Evolutionary conservation across 1,140 invertebrate genomes (phyloP).

Genomic region (Bombus sibiricus): DNA sequence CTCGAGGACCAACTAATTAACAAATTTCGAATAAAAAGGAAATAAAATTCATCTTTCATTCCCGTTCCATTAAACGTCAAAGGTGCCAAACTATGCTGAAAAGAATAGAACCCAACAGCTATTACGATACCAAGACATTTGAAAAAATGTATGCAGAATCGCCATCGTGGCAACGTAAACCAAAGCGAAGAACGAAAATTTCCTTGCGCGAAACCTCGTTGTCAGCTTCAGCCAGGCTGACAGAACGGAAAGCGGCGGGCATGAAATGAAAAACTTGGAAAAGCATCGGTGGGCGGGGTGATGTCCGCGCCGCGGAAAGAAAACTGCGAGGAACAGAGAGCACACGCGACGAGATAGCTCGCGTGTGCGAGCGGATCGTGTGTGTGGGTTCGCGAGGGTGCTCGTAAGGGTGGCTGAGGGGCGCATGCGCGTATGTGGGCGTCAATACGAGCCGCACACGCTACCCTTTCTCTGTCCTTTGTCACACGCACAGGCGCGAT

Average conservation of each 20-base stretch:
- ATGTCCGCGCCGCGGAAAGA: slow-evolving; percentile 45
- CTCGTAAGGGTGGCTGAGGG: slow-evolving; percentile 52
- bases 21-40: background rate
- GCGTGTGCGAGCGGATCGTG: slow-evolving; percentile 1
- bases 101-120: no score
- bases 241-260: slow-evolving; percentile 67
- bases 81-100: background rate
- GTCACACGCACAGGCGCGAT: slow-evolving; percentile 67
- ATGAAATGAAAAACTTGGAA: slow-evolving; percentile 71
- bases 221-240: slow-evolving; percentile 11
- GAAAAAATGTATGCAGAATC: background rate
- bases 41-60: no score
- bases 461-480: slow-evolving; percentile 78
- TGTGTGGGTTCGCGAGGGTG: slow-evolving; percentile 8
- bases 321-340: slow-evolving; percentile 39
- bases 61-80: background rate
- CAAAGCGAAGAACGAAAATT: background rate
- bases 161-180: background rate
- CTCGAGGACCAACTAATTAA: background rate
- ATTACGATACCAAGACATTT: no score
- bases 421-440: slow-evolving; percentile 78
- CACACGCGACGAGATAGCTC: slow-evolving; percentile 30
- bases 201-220: background rate
- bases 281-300: slow-evolving; percentile 48
- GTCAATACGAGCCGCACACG: slow-evolving; percentile 78